phyloP scores from a whole-genome alignment of 2,797 vertebrate genomes.

The Varecia variegata region DNA sequence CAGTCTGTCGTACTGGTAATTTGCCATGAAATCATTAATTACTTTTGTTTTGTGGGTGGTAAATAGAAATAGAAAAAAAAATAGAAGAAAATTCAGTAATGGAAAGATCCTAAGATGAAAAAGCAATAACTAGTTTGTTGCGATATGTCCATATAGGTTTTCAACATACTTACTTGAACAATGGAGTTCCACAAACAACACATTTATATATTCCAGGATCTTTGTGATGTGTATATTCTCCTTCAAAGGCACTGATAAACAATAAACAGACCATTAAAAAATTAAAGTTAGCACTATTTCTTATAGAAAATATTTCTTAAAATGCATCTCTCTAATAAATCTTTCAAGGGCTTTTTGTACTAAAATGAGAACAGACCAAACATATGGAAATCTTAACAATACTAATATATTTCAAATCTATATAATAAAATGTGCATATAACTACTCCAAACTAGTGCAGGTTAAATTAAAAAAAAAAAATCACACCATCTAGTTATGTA shows the following conservation, averaged over 20 bases:
- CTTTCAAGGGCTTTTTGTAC: slow-evolving; percentile 43
- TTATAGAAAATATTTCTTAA: slow-evolving; percentile 53
- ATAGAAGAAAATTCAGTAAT: slow-evolving; percentile 21
- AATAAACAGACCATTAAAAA: slow-evolving; percentile 58
- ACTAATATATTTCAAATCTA: slow-evolving; percentile 65
- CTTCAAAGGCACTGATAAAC: slow-evolving; percentile 92
- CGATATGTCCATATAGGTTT: not conserved
- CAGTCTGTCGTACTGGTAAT: not conserved
- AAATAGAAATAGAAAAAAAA: not conserved
- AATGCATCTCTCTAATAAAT: slow-evolving; percentile 62
- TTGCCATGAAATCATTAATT: not conserved
- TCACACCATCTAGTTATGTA: slow-evolving; percentile 48
- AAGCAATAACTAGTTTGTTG: not conserved
- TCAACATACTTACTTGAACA: slow-evolving; percentile 91
- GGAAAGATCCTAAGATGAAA: not conserved
- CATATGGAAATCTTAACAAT: slow-evolving; percentile 64
- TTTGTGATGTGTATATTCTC: slow-evolving; percentile 91
- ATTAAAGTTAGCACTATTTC: slow-evolving; percentile 48
- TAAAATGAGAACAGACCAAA: slow-evolving; percentile 65
- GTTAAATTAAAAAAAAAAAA: slow-evolving; percentile 43
- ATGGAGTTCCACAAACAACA: slow-evolving; percentile 91
- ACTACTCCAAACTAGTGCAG: slow-evolving; percentile 39
- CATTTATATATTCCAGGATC: slow-evolving; percentile 93
- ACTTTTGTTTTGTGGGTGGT: not conserved
- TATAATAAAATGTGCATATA: slow-evolving; percentile 61